A percentile compares a stretch with the other conserved stretches of the same genome.
phyloP scores from a whole-genome alignment of 1,140 invertebrate genomes.

The Macrostomum lignano region DNA sequence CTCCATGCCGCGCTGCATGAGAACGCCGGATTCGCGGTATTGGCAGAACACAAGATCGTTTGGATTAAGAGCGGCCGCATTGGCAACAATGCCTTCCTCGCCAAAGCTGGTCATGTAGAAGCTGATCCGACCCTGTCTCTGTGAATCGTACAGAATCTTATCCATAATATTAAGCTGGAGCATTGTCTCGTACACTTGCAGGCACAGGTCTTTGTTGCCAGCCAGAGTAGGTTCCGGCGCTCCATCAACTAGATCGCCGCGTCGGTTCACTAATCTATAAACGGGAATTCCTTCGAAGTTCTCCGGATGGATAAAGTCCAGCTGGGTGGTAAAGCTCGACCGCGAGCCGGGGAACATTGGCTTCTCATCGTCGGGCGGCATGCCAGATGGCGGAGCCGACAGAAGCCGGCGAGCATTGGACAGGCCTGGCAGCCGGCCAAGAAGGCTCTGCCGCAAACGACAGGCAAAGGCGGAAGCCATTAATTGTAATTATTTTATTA shows the following conservation, averaged over 20 bases:
- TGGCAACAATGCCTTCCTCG: constrained; percentile 75
- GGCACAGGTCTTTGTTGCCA: constrained; percentile 32
- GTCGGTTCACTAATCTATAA: constrained; percentile 33
- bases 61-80: too few relatives aligned
- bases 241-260: constrained; percentile 30
- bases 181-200: constrained; percentile 40
- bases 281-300: constrained; percentile 33
- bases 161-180: constrained; percentile 65
- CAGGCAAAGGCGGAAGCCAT: too few relatives aligned
- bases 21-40: constrained; percentile 65
- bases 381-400: too few relatives aligned
- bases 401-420: too few relatives aligned
- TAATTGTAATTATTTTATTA: too few relatives aligned
- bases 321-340: constrained; percentile 30
- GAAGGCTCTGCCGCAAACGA: too few relatives aligned
- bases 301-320: constrained; percentile 32
- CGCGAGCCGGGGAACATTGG: constrained; percentile 31
- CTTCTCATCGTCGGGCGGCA: too few relatives aligned
- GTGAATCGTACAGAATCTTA: constrained; percentile 80
- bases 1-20: constrained; percentile 61
- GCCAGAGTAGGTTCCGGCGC: constrained; percentile 5
- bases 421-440: too few relatives aligned
- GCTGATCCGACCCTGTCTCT: constrained; percentile 83
- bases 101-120: constrained; percentile 98
- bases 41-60: constrained; percentile 74